Base-by-base conservation (phyloP, 2,113 vertebrate species). In the Embiotoca jacksoni region DNA sequence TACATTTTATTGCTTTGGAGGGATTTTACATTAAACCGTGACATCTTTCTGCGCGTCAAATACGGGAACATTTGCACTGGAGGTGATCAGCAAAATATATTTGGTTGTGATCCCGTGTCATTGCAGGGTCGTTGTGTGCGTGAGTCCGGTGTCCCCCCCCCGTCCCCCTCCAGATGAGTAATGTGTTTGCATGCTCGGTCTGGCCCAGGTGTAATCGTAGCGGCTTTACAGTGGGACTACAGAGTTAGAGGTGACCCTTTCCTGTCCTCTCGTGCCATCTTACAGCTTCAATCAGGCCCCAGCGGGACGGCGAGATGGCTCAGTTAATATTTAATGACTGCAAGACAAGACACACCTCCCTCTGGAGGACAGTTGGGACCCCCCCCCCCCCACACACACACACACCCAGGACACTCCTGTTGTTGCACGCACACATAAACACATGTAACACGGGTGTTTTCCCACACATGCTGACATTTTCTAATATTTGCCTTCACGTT, bases 321-420 rank as follows among this genome's bases (percentile, higher is more conserved):
- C 46, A 67, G 75, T 93, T 92, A 92, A 93, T 93, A 93, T 95
- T 92, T 92, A 92, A 94, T 92, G 81, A 85, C 53, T 50, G 58
- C 78, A 82, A 86, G 83, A 89, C 80, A 86, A 82, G 83, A 82
- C 63, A 65, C 70, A 79, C 76, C 50, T 69, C 32, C 72, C 86
- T 72, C 62, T 14, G 0, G 74, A 78, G 83, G 14, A 80, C 69
- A 58, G 31, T n/a, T 13, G 2, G 7, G 4, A 7, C 31, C 57
- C 53, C 65, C 30, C 35, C 33, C 3, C 33, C 58, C 65, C 33
- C 13, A n/a, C 49, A 50, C 16, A 50, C 59, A 37, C 52, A 31
- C 3, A 23, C 55, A 23, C 5, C 4, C 70, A 41, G 3, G 31
- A n/a, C 61, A 23, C 23, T 23, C 23, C 23, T 23, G 23, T 23